phyloP scores from a whole-genome alignment of 2,888 invertebrate genomes.

The Phengaris alcon region DNA sequence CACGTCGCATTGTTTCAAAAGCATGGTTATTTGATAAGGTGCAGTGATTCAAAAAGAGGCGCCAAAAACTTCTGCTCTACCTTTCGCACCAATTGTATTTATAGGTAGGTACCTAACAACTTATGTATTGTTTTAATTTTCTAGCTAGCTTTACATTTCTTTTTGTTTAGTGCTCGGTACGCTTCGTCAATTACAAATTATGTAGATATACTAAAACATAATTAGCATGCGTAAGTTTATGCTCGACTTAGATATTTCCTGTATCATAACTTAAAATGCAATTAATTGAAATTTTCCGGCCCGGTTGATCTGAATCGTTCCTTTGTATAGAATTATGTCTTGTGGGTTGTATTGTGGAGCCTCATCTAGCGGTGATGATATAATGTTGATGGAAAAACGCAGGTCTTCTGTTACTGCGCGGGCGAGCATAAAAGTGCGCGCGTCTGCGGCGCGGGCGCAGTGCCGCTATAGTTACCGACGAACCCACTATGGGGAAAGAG shows the following conservation, averaged over 20 bases:
- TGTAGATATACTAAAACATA: constrained; percentile 19
- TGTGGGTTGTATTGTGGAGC: constrained; percentile 35
- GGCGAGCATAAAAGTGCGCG: constrained; percentile 56
- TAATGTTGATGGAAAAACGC: constrained; percentile 47
- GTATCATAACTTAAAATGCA: constrained; percentile 16
- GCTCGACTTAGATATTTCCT: constrained; percentile 9
- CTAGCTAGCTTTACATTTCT: background rate
- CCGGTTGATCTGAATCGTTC: constrained; percentile 22
- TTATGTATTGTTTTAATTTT: background rate
- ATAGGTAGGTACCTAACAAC: too few relatives aligned
- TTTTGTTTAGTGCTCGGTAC: background rate
- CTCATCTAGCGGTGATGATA: constrained; percentile 46
- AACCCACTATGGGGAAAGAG: constrained; percentile 65
- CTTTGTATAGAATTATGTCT: constrained; percentile 36
- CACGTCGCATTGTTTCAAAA: background rate
- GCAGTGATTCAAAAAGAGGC: background rate
- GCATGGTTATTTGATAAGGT: background rate
- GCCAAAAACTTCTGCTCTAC: too few relatives aligned
- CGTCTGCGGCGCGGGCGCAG: constrained; percentile 56
- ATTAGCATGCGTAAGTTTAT: constrained; percentile 16
- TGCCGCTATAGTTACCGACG: constrained; percentile 59
- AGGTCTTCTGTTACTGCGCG: constrained; percentile 42
- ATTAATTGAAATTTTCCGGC: constrained; percentile 23
- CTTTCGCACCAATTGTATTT: too few relatives aligned
- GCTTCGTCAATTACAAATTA: constrained; percentile 4